Base-by-base conservation (phyloP, 2,113 vertebrate genomes). In the Phalacrocorax carbo region DNA sequence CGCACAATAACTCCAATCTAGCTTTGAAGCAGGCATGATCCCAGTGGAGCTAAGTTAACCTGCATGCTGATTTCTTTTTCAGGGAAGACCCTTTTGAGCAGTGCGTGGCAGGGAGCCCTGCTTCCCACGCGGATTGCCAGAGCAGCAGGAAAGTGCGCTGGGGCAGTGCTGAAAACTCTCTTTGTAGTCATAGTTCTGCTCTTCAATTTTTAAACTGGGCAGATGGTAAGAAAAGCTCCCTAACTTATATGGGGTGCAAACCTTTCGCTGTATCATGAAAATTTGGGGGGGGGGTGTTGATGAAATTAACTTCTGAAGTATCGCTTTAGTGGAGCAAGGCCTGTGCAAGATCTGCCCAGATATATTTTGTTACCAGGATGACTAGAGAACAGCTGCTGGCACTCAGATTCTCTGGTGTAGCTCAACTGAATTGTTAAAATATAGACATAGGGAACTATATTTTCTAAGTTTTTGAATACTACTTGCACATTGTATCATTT, bases 21-120 rank as follows among this genome's bases (percentile, higher is more conserved):
- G 70, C 72, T 96, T 86, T 88, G 82, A 49, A 93, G 68, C 32
- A 49, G 68, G 58, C 86, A 82, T 93, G 90, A 86, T 66, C 55
- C 51, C 19, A 30, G 75, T 71, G 90, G 22, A 70, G 54, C 25
- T 48, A 6, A 77, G 4, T 42, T 86, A 94, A 51, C 68, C 46
- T 69, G 36, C 68, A 48, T 46, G 46, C n/a, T 58, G 69, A 82
- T 83, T 86, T 73, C 15, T 86, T 86, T 66, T 19, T 34, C 57
- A 86, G 78, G 58, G 44, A 66, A 71, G 71, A 49, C 32, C 17
- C 57, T 58, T 90, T 40, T 51, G n/a, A 84, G 15, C 49, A 54
- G n/a, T 17, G 61, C 38, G 70, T 4, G 51, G 38, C 0, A 36
- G 46, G 44, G 44, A 90, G 38, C 36, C 13, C 27, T 64, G 38